Percentiles rank a stretch among this genome's conserved stretches.
Evolutionary conservation across 2,888 invertebrate species (phyloP).

Genomic region (Danaus chrysippus): DNA sequence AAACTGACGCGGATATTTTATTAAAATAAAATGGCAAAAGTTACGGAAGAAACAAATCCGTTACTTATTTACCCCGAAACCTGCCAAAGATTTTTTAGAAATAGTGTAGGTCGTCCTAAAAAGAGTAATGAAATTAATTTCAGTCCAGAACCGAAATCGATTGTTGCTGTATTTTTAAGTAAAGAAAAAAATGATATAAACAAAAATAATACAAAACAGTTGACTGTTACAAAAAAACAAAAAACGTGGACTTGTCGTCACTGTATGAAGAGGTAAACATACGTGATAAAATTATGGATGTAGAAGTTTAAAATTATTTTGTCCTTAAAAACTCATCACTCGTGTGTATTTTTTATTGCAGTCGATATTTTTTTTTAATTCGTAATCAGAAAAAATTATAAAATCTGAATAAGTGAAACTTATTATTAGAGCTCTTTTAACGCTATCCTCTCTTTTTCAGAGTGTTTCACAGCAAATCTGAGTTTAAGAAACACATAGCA

Average conservation of each 20-base stretch:
- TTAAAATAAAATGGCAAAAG: constrained; percentile 6
- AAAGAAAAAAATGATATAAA: constrained; percentile 30
- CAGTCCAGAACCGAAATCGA: constrained; percentile 58
- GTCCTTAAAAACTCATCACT: background rate
- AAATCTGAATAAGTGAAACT: too few species aligned
- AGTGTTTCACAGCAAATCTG: constrained; percentile 53
- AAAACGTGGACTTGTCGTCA: constrained; percentile 12
- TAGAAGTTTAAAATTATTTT: too few species aligned
- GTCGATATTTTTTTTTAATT: too few species aligned
- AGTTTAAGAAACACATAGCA: constrained; percentile 60
- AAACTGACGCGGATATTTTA: too few species aligned
- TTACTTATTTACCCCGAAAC: constrained; percentile 33
- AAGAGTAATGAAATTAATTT: constrained; percentile 46
- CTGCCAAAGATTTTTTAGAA: constrained; percentile 18
- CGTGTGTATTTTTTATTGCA: background rate
- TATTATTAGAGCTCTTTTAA: too few species aligned
- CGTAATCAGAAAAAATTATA: too few species aligned
- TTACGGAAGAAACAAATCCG: constrained; percentile 47
- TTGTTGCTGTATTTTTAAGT: constrained; percentile 51
- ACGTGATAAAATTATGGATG: background rate
- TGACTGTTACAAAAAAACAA: constrained; percentile 9
- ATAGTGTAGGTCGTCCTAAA: constrained; percentile 50
- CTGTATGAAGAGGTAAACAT: constrained; percentile 19
- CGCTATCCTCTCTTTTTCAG: constrained; percentile 40
- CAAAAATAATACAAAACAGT: constrained; percentile 21